Evolutionary conservation across 37 sponge, comb jelly and placozoan species (phyloP).

Genomic region (Ianthella basta): DNA sequence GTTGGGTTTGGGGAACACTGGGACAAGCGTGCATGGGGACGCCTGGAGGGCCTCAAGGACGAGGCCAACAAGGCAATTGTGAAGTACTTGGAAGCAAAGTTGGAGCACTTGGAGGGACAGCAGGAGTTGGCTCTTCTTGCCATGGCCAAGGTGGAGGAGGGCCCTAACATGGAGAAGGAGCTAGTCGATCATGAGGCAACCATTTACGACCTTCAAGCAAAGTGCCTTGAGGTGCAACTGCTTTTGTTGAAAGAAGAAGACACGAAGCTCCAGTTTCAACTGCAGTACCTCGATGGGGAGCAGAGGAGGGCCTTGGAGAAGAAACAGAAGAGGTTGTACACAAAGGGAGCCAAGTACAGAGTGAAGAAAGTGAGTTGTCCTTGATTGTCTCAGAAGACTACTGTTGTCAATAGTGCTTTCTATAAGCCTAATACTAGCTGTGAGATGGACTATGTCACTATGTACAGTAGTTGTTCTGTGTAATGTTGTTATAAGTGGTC

Average conservation of each 20-base stretch:
- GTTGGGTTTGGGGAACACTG: conserved; percentile 14
- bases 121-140: conserved; percentile 45
- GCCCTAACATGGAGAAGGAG: conserved; percentile 48
- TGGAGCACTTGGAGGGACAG: conserved; percentile 39
- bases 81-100: conserved; percentile 20
- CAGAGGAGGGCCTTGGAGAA: conserved; percentile 20
- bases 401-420: no score
- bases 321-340: background rate
- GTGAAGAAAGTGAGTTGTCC: conserved; percentile 29
- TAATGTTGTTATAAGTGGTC: no score
- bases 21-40: conserved; percentile 34
- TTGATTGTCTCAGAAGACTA: no score
- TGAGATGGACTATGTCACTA: no score
- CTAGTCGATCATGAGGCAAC: conserved; percentile 23
- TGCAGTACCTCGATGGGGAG: conserved; percentile 24
- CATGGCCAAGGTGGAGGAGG: conserved; percentile 66
- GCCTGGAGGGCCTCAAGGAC: conserved; percentile 28
- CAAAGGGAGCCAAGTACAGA: conserved; percentile 38
- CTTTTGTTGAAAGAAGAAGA: conserved; percentile 52
- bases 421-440: no score
- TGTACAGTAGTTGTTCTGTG: no score
- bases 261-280: conserved; percentile 34
- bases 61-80: conserved; percentile 45
- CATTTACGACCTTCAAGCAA: conserved; percentile 43
- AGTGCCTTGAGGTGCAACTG: conserved; percentile 38